A percentile compares a stretch with the other conserved stretches of the same genome.
phyloP scores from a whole-genome alignment of 2,797 vertebrate species.

The Remorina albescens region DNA sequence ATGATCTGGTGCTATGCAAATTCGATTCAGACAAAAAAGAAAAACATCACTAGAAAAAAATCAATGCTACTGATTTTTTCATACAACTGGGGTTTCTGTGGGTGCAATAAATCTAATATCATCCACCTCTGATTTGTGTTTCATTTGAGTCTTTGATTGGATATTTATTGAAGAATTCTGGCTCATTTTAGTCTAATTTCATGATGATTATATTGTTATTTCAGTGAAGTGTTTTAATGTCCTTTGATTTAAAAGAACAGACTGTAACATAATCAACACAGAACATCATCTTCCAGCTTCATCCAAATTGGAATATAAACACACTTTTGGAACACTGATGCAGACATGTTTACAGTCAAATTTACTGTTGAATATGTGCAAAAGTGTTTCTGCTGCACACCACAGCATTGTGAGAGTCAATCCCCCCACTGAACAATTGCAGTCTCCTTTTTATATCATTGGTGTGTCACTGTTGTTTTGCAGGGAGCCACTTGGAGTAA shows the following conservation, averaged over 20 bases:
- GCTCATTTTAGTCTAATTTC: constrained; percentile 34
- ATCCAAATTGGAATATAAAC: not conserved
- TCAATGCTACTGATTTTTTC: not conserved
- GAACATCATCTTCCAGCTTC: not conserved
- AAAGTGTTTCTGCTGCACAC: not conserved
- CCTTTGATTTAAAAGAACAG: constrained; percentile 5
- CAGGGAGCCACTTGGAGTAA: constrained; percentile 10
- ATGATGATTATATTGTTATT: constrained; percentile 37
- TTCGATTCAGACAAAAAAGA: not conserved
- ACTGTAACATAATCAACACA: not conserved
- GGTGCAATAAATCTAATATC: not conserved
- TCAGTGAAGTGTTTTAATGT: constrained; percentile 22
- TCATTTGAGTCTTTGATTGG: not conserved
- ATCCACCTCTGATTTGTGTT: not conserved
- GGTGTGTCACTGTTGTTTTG: not conserved
- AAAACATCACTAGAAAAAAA: not conserved
- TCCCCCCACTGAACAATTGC: not conserved
- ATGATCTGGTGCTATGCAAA: too few relatives aligned
- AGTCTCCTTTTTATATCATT: not conserved
- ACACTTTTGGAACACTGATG: not conserved
- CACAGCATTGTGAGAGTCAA: not conserved
- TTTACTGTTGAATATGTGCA: not conserved
- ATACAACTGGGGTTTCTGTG: not conserved
- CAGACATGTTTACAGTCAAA: not conserved
- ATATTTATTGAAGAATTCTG: not conserved